These are phyloP conservation scores for Orthosia cruda DNA, from an alignment of 2,888 invertebrate genomes.

Conservation along the genomic window DNA sequence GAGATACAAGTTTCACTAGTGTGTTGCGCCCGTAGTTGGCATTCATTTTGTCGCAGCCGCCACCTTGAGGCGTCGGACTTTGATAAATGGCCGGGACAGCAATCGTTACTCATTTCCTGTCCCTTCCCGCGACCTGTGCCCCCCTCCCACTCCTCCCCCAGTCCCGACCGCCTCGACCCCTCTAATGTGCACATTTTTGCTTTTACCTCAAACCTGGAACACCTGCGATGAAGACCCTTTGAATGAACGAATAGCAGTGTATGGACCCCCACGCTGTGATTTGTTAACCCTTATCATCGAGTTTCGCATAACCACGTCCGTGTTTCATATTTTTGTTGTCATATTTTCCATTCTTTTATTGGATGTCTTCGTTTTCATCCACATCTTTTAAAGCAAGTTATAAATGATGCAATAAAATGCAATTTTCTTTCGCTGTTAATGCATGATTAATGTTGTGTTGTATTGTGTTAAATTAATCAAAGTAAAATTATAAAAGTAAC, in stretches of 20 bases:
- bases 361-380: constrained; percentile 50
- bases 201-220: constrained; percentile 73
- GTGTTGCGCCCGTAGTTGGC: constrained; percentile 72
- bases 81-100: constrained; percentile 88
- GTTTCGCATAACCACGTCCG: constrained; percentile 45
- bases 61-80: constrained; percentile 83
- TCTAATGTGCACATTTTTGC: constrained; percentile 83
- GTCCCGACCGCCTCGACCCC: constrained; percentile 65
- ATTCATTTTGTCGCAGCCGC: constrained; percentile 80
- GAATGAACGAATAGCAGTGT: constrained; percentile 70
- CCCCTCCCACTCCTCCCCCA: constrained; percentile 5
- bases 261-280: constrained; percentile 63
- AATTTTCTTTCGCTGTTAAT: constrained; percentile 60
- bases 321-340: constrained; percentile 57
- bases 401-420: constrained; percentile 54
- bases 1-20: constrained; percentile 59
- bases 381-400: constrained; percentile 55
- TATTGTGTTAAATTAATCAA: constrained; percentile 62
- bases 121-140: constrained; percentile 80
- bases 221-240: constrained; percentile 75
- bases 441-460: constrained; percentile 73
- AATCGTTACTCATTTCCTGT: constrained; percentile 89
- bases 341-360: constrained; percentile 59
- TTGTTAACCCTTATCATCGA: constrained; percentile 64
- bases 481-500: constrained; percentile 27